Conservation (phyloP, 1,140 invertebrate genomes). For the Nylanderia fulva region DNA sequence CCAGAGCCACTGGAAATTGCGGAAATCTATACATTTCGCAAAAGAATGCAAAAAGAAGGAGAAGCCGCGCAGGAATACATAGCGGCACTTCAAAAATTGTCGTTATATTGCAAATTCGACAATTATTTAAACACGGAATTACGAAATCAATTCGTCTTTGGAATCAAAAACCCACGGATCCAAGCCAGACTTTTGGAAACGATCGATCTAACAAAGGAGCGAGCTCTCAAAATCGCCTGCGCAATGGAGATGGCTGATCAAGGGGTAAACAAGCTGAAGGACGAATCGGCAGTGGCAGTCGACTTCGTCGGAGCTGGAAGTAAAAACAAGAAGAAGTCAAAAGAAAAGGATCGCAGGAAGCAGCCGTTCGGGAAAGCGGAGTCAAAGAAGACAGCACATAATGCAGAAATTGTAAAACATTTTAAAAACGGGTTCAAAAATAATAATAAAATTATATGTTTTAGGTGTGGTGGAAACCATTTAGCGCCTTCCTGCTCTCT, state of each 20-base stretch:
- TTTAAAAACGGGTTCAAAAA: not conserved
- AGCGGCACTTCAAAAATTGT: conserved; percentile 54
- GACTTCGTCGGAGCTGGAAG: not conserved
- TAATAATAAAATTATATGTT: not conserved
- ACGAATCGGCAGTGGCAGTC: not conserved
- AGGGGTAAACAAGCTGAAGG: not conserved
- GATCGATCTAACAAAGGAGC: not conserved
- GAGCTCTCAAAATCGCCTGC: not conserved
- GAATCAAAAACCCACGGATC: conserved; percentile 40
- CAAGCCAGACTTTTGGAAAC: not conserved
- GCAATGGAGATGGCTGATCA: not conserved
- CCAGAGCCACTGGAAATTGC: conserved; percentile 68
- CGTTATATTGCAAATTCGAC: conserved; percentile 68
- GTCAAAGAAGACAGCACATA: no score
- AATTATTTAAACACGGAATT: conserved; percentile 63
- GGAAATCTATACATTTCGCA: conserved; percentile 67
- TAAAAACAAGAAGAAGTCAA: not conserved
- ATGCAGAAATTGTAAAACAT: not conserved
- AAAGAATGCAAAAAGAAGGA: conserved; percentile 62
- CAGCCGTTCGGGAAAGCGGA: not conserved
- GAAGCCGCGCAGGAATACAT: conserved; percentile 65
- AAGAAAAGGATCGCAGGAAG: not conserved
- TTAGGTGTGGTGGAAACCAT: not conserved
- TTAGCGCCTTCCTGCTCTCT: not conserved
- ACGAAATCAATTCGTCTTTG: conserved; percentile 73